phyloP scores from a whole-genome alignment of 2,888 invertebrate genomes.

The Hemithea aestivaria region DNA sequence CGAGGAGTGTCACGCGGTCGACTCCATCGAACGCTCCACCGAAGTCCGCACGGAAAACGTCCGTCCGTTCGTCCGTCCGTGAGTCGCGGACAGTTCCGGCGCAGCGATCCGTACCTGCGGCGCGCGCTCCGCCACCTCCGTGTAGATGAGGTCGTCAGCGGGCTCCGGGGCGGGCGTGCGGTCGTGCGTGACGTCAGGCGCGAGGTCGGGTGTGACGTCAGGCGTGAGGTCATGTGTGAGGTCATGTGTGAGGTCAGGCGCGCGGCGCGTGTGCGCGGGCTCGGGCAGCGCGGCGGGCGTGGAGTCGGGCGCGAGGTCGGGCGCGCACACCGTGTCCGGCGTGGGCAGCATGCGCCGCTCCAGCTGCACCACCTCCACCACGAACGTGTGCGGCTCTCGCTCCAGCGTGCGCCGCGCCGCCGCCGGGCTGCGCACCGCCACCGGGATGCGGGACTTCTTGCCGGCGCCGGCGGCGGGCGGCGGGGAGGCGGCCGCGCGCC shows the following conservation, averaged over 20 bases:
- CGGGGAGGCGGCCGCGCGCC: constrained; percentile 73
- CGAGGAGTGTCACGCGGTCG: too few species aligned
- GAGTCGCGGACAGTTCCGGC: too few species aligned
- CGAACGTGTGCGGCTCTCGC: too few species aligned
- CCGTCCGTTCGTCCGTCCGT: too few species aligned
- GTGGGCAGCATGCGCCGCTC: constrained; percentile 41
- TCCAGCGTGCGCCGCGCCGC: constrained; percentile 54
- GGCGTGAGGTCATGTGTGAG: too few species aligned
- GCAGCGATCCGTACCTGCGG: too few species aligned
- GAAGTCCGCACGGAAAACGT: too few species aligned
- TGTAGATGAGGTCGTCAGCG: constrained; percentile 59
- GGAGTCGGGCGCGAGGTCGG: too few species aligned
- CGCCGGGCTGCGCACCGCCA: constrained; percentile 62
- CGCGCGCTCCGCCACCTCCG: constrained; percentile 59
- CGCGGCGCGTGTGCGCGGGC: constrained; percentile 46
- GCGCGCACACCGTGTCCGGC: constrained; percentile 30
- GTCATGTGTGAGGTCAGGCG: constrained; percentile 8
- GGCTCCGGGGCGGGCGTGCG: constrained; percentile 6
- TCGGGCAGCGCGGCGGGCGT: constrained; percentile 60
- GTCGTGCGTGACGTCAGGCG: too few species aligned
- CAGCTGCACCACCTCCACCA: constrained; percentile 43
- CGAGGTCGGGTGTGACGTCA: too few species aligned
- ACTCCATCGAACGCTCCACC: too few species aligned
- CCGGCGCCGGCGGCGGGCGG: constrained; percentile 52
- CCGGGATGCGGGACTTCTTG: constrained; percentile 68